Base-by-base conservation (phyloP, 2,888 invertebrate genomes). In the Trichacis sp. region DNA sequence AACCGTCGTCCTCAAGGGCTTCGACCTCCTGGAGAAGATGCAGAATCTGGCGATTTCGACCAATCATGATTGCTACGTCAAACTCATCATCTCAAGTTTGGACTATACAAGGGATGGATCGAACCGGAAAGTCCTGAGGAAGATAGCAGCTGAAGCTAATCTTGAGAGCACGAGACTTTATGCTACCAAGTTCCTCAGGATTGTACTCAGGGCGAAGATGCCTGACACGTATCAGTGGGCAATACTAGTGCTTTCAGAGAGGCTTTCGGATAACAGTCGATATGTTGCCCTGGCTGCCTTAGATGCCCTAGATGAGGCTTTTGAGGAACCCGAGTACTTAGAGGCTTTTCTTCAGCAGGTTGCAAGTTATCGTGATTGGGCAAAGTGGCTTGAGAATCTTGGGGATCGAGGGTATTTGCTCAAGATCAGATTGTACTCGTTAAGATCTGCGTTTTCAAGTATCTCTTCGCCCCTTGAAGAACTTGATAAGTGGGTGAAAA, bases 1-100 rank as follows among this genome's bases (percentile, higher is more conserved):
- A 1, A 85, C 91, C 40, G 87, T 87, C 70, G 88, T 93, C 52
- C 88, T 97, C 47, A 92, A 93, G 68, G 90, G 76, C 24, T 82
- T 81, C 49, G 76, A 81, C 64, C 63, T 84, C 18, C 66, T 84
- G 36, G 80, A 82, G 6, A 81, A 78, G 33, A 88, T 96, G 56
- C 87, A 93, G 77, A 91, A 93, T 75, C 86, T 97, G 71, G 93
- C 95, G 1, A 89, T 91, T 8, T 89, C 90, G 46, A 94, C 95
- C 2, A 92, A 93, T 76, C 94, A 96, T 82, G 94, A 95, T 75
- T 94, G 95, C 79, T 97, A 97, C 83, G 92, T 97, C 0, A 98
- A 98, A 84, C 87, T 98, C 63, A 94, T 97, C 54, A 90, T 97
- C 63, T 95, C 97, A 3, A 93, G 94, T 69, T 86, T 99, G 73